These are phyloP conservation scores for Heliconius melpomene DNA, from an alignment of 1,140 invertebrate species.

Conservation along the genomic window DNA sequence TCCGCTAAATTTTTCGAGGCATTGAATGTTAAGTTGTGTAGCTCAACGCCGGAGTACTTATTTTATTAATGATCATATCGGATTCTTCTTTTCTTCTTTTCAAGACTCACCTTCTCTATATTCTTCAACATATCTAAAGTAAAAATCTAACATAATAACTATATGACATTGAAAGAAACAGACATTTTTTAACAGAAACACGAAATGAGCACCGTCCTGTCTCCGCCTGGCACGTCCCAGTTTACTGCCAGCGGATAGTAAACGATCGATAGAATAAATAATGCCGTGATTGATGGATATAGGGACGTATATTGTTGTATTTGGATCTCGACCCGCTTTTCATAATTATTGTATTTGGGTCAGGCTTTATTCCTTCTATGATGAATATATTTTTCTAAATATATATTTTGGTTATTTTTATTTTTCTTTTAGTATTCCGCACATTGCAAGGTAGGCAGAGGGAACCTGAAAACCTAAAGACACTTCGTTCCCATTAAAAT, in stretches of 20 bases:
- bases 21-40: too few species aligned
- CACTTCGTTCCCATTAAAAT: too few species aligned
- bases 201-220: constrained; percentile 48
- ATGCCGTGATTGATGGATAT: constrained; percentile 67
- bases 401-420: neutral
- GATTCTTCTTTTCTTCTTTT: neutral
- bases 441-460: too few species aligned
- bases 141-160: constrained; percentile 6
- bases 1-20: too few species aligned
- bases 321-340: constrained; percentile 43
- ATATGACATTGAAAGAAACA: constrained; percentile 51
- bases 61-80: too few species aligned
- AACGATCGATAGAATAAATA: constrained; percentile 71
- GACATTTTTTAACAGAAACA: constrained; percentile 26
- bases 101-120: neutral
- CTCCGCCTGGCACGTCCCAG: constrained; percentile 60
- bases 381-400: neutral
- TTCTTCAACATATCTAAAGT: neutral
- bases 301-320: constrained; percentile 40
- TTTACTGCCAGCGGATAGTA: constrained; percentile 49
- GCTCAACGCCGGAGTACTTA: too few species aligned
- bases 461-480: too few species aligned
- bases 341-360: constrained; percentile 37
- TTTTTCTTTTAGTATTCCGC: too few species aligned
- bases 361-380: neutral